A percentile compares a stretch with the other conserved stretches of the same genome.
phyloP scores from a whole-genome alignment of 2,888 invertebrate genomes.

The Elmis aenea region DNA sequence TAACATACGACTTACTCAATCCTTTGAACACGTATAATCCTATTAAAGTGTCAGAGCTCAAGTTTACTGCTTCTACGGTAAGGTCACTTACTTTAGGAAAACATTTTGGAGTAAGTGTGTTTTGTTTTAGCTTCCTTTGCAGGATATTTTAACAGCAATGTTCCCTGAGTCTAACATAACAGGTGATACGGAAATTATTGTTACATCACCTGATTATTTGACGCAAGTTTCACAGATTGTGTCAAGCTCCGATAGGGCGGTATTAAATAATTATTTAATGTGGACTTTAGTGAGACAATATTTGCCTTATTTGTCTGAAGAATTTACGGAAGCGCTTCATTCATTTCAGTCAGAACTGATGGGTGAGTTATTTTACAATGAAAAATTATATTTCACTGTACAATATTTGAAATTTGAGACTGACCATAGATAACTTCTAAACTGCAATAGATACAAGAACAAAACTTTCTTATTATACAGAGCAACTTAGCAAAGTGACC shows the following conservation, averaged over 20 bases:
- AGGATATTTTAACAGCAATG: constrained; percentile 48
- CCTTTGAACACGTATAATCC: constrained; percentile 43
- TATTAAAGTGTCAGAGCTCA: constrained; percentile 45
- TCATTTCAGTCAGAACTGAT: constrained; percentile 35
- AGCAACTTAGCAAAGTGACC: too few relatives aligned
- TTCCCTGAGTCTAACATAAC: constrained; percentile 48
- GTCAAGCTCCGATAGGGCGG: constrained; percentile 49
- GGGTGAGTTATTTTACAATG: constrained; percentile 35
- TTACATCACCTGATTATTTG: constrained; percentile 51
- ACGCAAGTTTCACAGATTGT: constrained; percentile 50
- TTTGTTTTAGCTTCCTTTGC: constrained; percentile 45
- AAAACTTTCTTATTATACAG: too few relatives aligned
- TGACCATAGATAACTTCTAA: too few relatives aligned
- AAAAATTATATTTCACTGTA: too few relatives aligned
- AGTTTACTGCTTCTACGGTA: constrained; percentile 45
- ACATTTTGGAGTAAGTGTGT: too few relatives aligned
- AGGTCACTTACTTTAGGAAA: constrained; percentile 22
- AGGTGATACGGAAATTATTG: constrained; percentile 50
- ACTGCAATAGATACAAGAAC: too few relatives aligned
- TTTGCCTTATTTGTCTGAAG: constrained; percentile 51
- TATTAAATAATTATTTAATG: constrained; percentile 55
- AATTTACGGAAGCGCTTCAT: constrained; percentile 35
- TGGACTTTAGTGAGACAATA: constrained; percentile 54
- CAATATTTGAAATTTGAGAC: too few relatives aligned
- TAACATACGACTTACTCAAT: constrained; percentile 35